Base-by-base conservation (phyloP, 2,113 vertebrate genomes). In the Hyperopisus bebe region DNA sequence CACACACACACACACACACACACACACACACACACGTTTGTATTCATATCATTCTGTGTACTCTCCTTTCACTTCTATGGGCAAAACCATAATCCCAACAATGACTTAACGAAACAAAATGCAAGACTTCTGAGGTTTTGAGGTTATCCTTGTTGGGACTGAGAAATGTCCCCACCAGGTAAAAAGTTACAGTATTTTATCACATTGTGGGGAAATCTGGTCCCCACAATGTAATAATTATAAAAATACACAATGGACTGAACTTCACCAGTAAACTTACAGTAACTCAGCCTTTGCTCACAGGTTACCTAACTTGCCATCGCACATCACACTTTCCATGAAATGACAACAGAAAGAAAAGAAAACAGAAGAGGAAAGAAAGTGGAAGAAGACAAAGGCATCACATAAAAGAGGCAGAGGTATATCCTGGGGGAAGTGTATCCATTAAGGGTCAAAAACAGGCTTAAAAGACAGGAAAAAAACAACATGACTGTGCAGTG, bases 381-480 rank as follows among this genome's bases (percentile, higher is more conserved):
- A 31, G n/a, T 13, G 27, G 62, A 70, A 31, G 27, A 31, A 4
- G n/a, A 70, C 1, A 11, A 62, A 42, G 24, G 9, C 19, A 0
- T n/a, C 39, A 39, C 17, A 58, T n/a, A 27, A 88, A 88, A 55
- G 39, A 58, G 21, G 39, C 17, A 46, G 39, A 42, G 13, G 53
- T 15, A 46, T 66, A 53, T 42, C 87, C 87, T 88, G 31, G 53
- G 19, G 87, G 35, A 42, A 66, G 53, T 8, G 3, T 21, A 66
- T 88, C 87, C 87, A 88, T 88, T 88, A 62, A 62, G 55, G 19
- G 53, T 31, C 9, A 88, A 17, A 88, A 62, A 35, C 48, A 39
- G 39, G 15, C 87, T 47, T 66, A 46, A 42, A 88, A 42, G 42
- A n/a, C 5, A n/a, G 15, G 21, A 8, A 44, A 84, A 46, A 46